phyloP scores from a whole-genome alignment of 2,113 vertebrate species.

The Mugil cephalus region DNA sequence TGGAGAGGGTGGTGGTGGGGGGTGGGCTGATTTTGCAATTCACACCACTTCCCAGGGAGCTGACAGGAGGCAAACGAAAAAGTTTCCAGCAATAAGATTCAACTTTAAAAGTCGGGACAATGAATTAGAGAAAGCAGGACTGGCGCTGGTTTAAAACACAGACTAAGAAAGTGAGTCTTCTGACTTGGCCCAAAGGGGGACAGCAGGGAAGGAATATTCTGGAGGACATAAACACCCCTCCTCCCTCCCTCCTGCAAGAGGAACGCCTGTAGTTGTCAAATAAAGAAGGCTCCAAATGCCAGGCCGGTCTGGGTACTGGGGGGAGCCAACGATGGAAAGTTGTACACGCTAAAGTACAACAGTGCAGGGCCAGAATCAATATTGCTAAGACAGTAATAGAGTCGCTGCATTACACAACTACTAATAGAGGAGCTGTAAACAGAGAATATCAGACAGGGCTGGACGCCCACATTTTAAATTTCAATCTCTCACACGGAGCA shows the following conservation, averaged over 20 bases:
- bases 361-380: slow-evolving; percentile 8
- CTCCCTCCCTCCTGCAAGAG: slow-evolving; percentile 18
- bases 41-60: neutral
- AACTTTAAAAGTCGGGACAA: too few relatives aligned
- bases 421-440: slow-evolving; percentile 19
- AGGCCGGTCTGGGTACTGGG: neutral
- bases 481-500: slow-evolving; percentile 9
- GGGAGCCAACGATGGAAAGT: slow-evolving; percentile 28
- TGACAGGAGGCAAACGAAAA: neutral
- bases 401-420: slow-evolving; percentile 10
- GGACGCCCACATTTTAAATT: neutral
- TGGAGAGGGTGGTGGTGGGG: too few relatives aligned
- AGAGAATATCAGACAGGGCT: neutral
- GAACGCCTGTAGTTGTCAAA: slow-evolving; percentile 58
- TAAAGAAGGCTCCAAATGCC: slow-evolving; percentile 59
- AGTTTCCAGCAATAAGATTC: too few relatives aligned
- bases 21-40: slow-evolving; percentile 6
- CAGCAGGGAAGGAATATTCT: slow-evolving; percentile 57
- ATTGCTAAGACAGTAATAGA: slow-evolving; percentile 26
- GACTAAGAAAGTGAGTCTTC: slow-evolving; percentile 1
- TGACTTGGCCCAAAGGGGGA: slow-evolving; percentile 21
- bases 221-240: slow-evolving; percentile 66
- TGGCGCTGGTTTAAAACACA: slow-evolving; percentile 7
- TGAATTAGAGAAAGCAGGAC: neutral
- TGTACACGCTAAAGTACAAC: slow-evolving; percentile 3